phyloP scores from a whole-genome alignment of 2,113 vertebrate species.

The Chionis minor region DNA sequence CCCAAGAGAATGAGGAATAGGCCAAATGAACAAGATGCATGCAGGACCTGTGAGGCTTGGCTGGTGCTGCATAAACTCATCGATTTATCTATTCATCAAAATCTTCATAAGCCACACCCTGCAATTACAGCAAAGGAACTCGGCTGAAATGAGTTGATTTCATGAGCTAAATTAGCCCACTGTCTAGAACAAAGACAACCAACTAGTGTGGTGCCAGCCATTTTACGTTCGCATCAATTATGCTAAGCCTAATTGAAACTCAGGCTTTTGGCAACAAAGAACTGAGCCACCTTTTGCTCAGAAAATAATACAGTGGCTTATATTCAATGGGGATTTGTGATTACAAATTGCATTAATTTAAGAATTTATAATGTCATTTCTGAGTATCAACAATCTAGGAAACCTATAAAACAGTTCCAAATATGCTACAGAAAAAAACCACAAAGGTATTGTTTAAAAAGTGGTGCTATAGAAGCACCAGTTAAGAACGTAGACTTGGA shows the following conservation, averaged over 20 bases:
- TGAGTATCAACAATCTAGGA: background rate
- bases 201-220: background rate
- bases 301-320: constrained; percentile 39
- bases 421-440: background rate
- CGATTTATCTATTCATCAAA: constrained; percentile 29
- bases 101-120: constrained; percentile 37
- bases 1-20: background rate
- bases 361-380: background rate
- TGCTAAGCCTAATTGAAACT: background rate
- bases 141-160: background rate
- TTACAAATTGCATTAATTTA: background rate
- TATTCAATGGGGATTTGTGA: constrained; percentile 2
- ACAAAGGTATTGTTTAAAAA: background rate
- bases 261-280: constrained; percentile 43
- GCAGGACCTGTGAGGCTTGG: background rate
- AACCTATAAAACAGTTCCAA: background rate
- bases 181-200: constrained; percentile 47
- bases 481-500: background rate
- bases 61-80: constrained; percentile 1
- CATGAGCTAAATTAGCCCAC: constrained; percentile 36
- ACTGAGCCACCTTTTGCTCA: background rate
- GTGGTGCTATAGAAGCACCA: background rate
- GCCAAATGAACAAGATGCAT: background rate
- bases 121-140: constrained; percentile 47
- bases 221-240: background rate